A percentile compares a stretch with the other conserved stretches of the same genome.
Conservation (phyloP, 2,113 vertebrate species). For the Paradisaea rubra region DNA sequence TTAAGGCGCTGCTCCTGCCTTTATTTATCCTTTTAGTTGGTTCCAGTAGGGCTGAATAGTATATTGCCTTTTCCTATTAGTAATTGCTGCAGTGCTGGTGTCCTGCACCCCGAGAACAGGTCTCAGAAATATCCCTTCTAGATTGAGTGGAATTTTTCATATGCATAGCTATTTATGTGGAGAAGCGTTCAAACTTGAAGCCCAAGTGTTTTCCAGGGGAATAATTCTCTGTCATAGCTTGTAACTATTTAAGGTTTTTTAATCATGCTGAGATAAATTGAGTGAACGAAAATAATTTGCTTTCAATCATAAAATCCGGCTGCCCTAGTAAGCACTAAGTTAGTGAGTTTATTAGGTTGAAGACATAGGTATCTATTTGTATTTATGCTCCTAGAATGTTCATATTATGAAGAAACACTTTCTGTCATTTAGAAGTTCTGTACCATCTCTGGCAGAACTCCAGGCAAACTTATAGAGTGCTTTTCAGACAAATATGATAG, state of each 20-base stretch:
- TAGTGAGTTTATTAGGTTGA: conserved; percentile 1
- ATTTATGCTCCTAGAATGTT: not conserved
- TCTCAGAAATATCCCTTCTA: not conserved
- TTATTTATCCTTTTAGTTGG: not conserved
- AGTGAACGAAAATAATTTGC: conserved; percentile 28
- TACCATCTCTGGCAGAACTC: not conserved
- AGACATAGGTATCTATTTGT: not conserved
- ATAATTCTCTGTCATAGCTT: not conserved
- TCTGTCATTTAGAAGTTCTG: not conserved
- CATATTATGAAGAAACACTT: not conserved
- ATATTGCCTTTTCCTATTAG: not conserved
- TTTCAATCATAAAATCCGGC: not conserved
- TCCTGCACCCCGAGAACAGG: not conserved
- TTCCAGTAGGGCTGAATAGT: not conserved
- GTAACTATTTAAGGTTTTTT: not conserved
- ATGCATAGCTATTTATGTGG: not conserved
- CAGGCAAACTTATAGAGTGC: not conserved
- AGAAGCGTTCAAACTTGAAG: not conserved
- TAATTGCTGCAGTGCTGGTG: not conserved
- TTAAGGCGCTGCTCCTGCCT: not conserved
- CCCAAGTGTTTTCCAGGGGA: not conserved
- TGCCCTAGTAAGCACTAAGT: not conserved
- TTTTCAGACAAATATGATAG: not conserved
- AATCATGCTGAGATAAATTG: conserved; percentile 25
- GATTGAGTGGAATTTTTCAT: not conserved